Percentiles rank a stretch among this genome's conserved stretches.
Evolutionary conservation across 2,113 vertebrate species (phyloP).

Genomic region (Eurypyga helias): DNA sequence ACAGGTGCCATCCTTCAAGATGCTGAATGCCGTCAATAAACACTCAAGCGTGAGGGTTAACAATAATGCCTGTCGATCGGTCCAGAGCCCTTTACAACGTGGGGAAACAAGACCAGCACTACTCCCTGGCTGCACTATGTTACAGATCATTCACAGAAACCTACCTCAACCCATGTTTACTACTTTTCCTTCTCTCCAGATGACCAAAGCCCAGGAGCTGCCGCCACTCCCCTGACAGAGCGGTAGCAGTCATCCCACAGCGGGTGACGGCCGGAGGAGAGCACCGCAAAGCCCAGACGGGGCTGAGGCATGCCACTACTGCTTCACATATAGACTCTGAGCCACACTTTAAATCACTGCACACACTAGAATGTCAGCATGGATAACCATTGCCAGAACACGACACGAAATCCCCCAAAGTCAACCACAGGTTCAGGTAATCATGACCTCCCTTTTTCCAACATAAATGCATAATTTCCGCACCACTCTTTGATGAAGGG

Average conservation of each 20-base stretch:
- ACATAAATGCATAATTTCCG: slow-evolving; percentile 68
- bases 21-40: not conserved
- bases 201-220: not conserved
- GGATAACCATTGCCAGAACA: slow-evolving; percentile 58
- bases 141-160: not conserved
- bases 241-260: rapidly evolving
- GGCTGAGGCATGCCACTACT: not conserved
- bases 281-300: not conserved
- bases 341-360: slow-evolving; percentile 4
- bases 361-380: not conserved
- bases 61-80: rapidly evolving
- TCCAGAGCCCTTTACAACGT: not conserved
- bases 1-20: rapidly evolving
- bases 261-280: rapidly evolving
- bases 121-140: too few species aligned
- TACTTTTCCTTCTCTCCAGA: not conserved
- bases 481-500: slow-evolving; percentile 64
- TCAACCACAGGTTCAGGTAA: slow-evolving; percentile 65
- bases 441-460: slow-evolving; percentile 49
- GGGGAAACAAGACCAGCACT: not conserved
- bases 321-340: not conserved
- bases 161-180: not conserved
- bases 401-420: slow-evolving; percentile 41
- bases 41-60: not conserved
- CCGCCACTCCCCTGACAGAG: rapidly evolving